Evolutionary conservation across 2,797 vertebrate genomes (phyloP), one percentile per base, ranked within the genome.

Genomic region (Hoplostethus atlanticus): DNA sequence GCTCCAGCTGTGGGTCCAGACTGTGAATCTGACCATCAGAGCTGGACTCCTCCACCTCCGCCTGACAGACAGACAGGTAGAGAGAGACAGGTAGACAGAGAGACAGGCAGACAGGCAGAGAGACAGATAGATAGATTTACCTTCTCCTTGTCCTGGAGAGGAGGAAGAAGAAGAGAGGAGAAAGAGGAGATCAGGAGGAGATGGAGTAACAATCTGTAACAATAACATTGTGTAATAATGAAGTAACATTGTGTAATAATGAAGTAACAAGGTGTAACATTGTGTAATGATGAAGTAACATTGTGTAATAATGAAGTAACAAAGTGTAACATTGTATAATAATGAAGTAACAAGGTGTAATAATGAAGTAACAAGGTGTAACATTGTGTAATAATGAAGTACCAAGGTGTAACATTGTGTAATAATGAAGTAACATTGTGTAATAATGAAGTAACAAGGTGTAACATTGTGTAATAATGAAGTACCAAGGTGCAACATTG

Each of bases 1-100:
- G 91, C 91, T 98, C 97, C 89, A 98, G 92, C 92, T 98, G 97
- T 21, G 97, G 97, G 73, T 98, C 97, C 95, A 97, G 95, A 68
- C 96, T 97, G 88, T 98, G 97, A 94, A 97, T 97, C 77, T 98
- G 96, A 54, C 88, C 96, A 52, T 99, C 97, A 0, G 95, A 94
- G 28, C 94, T 94, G 0, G 95, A 93, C 80, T 98, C 97, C 80
- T 98, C 93, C 4, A 89, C 0, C 38, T 98, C 97, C 30, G 91
- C 95, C 89, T 97, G 90, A 89, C 34, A 34, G 3, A 73, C 30
- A n/a, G 53, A 67, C 21, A 21, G 21, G 21, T 21, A 21, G 21
- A 21, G 21, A 21, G 46, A 76, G 1, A 46, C 11, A 21, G 21
- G 12, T 15, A 21, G 9, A 11, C 5, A 34, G 36, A 2, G 13